Evolutionary conservation across 2,888 invertebrate genomes (phyloP).

Genomic region (Platycnemis pennipes): DNA sequence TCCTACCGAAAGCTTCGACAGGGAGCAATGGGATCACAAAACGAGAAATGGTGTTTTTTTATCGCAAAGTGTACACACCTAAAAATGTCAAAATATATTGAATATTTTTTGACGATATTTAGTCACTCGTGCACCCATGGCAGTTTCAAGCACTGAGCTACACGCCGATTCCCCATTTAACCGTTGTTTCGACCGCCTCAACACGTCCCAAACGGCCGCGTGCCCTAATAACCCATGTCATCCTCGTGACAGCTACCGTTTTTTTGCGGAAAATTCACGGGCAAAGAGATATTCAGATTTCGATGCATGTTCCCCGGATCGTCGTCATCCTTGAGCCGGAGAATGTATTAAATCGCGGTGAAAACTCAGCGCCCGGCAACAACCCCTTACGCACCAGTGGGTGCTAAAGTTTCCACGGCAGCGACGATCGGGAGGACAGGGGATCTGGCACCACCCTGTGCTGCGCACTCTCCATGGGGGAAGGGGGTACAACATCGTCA

Average conservation of each 20-base stretch:
- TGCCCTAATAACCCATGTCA: not conserved
- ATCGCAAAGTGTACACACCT: no score
- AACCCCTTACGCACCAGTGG: constrained; percentile 2
- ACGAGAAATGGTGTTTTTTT: no score
- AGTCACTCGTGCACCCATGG: no score
- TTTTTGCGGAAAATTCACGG: not conserved
- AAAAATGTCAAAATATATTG: no score
- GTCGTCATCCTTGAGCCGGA: not conserved
- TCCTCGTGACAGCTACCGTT: not conserved
- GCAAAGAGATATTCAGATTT: not conserved
- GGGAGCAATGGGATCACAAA: no score
- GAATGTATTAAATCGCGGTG: constrained; percentile 20
- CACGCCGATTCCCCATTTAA: no score
- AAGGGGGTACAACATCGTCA: not conserved
- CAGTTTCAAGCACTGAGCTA: no score
- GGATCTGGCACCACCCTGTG: not conserved
- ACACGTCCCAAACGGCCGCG: not conserved
- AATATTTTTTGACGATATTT: no score
- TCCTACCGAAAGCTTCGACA: no score
- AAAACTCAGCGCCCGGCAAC: constrained; percentile 16
- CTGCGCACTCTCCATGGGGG: not conserved
- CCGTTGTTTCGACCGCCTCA: not conserved
- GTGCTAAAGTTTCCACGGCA: not conserved
- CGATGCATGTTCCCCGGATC: not conserved
- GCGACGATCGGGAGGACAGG: not conserved